Evolutionary conservation across 2,797 vertebrate species (phyloP), one percentile per base, ranked within the genome.

Genomic region (Decapterus maruadsi): DNA sequence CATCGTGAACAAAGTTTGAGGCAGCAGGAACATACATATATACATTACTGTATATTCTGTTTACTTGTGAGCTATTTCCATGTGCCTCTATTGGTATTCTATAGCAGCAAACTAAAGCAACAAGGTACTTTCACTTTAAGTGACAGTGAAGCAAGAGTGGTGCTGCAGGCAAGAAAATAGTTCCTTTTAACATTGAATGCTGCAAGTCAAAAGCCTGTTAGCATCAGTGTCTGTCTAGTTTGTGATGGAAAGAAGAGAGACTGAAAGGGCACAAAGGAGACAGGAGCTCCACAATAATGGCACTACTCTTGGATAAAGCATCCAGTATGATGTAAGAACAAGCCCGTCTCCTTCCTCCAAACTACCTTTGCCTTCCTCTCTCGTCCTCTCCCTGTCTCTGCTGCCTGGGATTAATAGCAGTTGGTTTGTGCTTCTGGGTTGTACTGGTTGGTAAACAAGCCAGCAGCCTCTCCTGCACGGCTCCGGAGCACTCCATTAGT

Each of bases 401-500:
- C 71, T 69, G 67, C 50, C 55, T 50, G 69, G 77, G 73, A 85
- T 89, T 92, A 89, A 84, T 85, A 83, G 80, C n/a, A 55, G 75
- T 81, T 29, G 42, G 29, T 73, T 76, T 79, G 75, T 60, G 79
- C 76, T 82, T 59, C 68, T 78, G 64, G 82, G 50, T 70, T 84
- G 82, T 59, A 55, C 70, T 71, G 65, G 66, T 60, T 46, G n/a
- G 86, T 87, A 91, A 90, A 92, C 88, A 91, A 90, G 82, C 85
- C 85, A 75, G 82, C 65, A 85, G 75, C 77, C 66, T 55, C 84
- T 86, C 78, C 73, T 64, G 74, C 76, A 82, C 68, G 61, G 84
- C 82, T 81, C 73, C 3, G 34, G 71, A 90, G 80, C 77, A 88
- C 87, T 93, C 90, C 91, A 95, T 94, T 94, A 94, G 66, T 71